Evolutionary conservation across 2,113 vertebrate species (phyloP).

Genomic region (Notothenia rossii): DNA sequence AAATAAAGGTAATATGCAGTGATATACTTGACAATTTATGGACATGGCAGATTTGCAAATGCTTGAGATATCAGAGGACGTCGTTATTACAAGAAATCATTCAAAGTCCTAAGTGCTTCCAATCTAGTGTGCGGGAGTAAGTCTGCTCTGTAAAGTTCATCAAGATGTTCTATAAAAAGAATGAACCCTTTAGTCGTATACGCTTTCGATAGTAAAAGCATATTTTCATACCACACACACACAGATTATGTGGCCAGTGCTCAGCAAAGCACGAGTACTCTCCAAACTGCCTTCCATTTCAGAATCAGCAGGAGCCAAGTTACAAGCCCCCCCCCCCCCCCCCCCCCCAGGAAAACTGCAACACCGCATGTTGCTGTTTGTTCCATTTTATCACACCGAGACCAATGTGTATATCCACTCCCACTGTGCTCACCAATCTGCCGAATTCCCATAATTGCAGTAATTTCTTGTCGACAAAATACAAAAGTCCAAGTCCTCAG

Average conservation of each 20-base stretch:
- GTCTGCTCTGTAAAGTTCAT: background rate
- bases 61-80: too few relatives aligned
- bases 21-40: too few relatives aligned
- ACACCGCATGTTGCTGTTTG: constrained; percentile 30
- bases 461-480: constrained; percentile 53
- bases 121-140: too few relatives aligned
- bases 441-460: constrained; percentile 60
- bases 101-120: too few relatives aligned
- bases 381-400: constrained; percentile 30
- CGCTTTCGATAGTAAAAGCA: background rate
- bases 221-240: constrained; percentile 10
- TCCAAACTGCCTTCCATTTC: constrained; percentile 47
- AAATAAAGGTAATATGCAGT: too few relatives aligned
- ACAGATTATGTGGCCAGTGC: constrained; percentile 9
- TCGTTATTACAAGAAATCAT: background rate
- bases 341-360: constrained; percentile 40
- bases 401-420: constrained; percentile 27
- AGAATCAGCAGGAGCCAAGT: constrained; percentile 58
- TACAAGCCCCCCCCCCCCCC: constrained; percentile 39
- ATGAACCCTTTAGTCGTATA: background rate
- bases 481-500: constrained; percentile 38
- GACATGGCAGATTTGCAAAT: too few relatives aligned
- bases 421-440: constrained; percentile 50
- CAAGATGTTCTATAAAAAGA: background rate
- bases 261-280: constrained; percentile 27